phyloP scores from a whole-genome alignment of 2,113 vertebrate species.

The Oenanthe oenanthe region DNA sequence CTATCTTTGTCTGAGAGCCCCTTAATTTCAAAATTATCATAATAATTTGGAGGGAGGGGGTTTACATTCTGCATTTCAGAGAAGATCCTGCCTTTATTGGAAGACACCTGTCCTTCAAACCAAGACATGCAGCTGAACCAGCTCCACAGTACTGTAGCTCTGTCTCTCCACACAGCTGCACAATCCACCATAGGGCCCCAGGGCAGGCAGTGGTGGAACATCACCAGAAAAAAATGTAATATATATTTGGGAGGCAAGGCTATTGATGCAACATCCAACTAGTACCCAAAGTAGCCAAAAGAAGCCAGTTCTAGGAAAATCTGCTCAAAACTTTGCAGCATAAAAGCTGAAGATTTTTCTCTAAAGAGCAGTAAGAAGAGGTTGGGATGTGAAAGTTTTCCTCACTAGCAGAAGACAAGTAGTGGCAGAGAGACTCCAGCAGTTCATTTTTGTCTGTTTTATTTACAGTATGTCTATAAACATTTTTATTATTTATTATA shows the following conservation, averaged over 20 bases:
- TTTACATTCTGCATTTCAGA: no score
- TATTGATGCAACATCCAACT: neutral
- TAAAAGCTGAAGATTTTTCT: neutral
- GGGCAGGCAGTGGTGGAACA: neutral
- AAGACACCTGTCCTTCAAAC: no score
- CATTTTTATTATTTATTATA: neutral
- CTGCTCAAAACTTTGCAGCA: accelerated
- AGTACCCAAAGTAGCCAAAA: neutral
- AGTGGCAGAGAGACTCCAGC: neutral
- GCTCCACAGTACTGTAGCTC: neutral
- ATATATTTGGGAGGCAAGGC: neutral
- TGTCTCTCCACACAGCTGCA: neutral
- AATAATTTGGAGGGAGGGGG: no score
- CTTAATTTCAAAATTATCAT: no score
- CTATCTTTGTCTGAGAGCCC: no score
- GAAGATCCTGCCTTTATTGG: no score
- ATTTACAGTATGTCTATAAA: neutral
- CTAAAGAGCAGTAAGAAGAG: neutral
- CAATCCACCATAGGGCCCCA: neutral
- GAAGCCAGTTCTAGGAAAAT: neutral
- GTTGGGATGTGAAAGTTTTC: neutral
- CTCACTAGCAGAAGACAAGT: neutral
- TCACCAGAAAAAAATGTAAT: neutral
- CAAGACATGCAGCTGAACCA: neutral
- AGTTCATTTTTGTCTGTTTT: neutral